Evolutionary conservation across 2,888 invertebrate species (phyloP).

Genomic region (Pristionchus mayeri): DNA sequence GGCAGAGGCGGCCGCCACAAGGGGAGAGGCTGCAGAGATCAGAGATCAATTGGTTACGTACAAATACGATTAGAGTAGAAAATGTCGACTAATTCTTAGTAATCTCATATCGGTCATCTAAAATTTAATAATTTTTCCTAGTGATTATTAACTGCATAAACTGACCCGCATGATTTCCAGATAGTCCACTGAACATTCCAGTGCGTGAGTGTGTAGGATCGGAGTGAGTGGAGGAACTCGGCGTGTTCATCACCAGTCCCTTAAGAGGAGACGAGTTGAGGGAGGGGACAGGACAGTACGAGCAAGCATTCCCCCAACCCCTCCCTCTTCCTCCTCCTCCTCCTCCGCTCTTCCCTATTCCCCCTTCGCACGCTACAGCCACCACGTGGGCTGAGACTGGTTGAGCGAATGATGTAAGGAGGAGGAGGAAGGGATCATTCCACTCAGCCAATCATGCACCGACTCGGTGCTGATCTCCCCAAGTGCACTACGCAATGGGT

Average conservation of each 20-base stretch:
- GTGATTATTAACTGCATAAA: background rate
- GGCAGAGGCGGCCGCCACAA: slow-evolving; percentile 25
- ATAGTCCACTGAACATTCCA: slow-evolving; percentile 27
- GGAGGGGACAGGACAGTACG: slow-evolving; percentile 29
- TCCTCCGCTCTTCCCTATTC: background rate
- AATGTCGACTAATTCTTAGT: no score
- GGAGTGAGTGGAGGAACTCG: slow-evolving; percentile 5
- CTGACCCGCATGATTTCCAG: slow-evolving; percentile 23
- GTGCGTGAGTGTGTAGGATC: background rate
- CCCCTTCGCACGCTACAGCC: slow-evolving; percentile 5
- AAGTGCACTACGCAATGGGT: background rate
- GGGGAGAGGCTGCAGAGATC: slow-evolving; percentile 26
- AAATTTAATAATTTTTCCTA: no score
- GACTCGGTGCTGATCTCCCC: background rate
- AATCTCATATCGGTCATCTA: no score
- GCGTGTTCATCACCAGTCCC: slow-evolving; percentile 49
- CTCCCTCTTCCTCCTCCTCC: background rate
- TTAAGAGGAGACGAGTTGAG: slow-evolving; percentile 11
- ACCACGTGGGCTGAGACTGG: slow-evolving; percentile 45
- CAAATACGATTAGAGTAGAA: no score
- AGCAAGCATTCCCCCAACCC: background rate
- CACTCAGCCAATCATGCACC: slow-evolving; percentile 27
- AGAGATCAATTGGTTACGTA: no score
- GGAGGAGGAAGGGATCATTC: slow-evolving; percentile 17
- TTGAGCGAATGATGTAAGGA: slow-evolving; percentile 35